Base-by-base conservation (phyloP, 1,140 invertebrate genomes). In the Eulimnadia texana region DNA sequence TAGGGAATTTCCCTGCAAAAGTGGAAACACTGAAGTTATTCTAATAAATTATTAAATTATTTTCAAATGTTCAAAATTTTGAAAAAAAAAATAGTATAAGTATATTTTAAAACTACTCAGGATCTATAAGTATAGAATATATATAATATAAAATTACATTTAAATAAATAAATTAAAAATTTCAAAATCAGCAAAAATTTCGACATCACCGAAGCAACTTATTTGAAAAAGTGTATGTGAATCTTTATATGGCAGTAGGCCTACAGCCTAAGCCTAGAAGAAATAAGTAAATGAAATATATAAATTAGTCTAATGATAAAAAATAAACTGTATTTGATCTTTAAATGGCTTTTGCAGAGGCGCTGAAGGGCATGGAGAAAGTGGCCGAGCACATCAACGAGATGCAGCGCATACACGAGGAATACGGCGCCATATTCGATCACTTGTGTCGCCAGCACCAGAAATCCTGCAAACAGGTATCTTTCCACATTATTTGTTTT, bases 301-400 rank as follows among this genome's bases (percentile, higher is more conserved):
- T 3, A 58, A 58, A 9, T 11, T 27, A 58, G 47, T 20, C 6
- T 27, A 20, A 33, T 16, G 6, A 10, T 23, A 22, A 55, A 24
- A n/a, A 25, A n/a, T 25, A 2, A 25, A 3, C 6, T 6, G 3
- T 23, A 9, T 57, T 53, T 54, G 42, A 16, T 3, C 3, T 49
- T 56, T 33, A 9, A 27, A 20, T 56, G 33, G 11, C 23, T 16
- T 55, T 71, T 73, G 66, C 80, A 91, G 90, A 92, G 79, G 88
- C 90, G 61, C 77, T 93, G 25, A 89, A 90, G 71, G 89, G 89
- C 62, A 98, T 99, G 93, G 94, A 98, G 73, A 93, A 95, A 73
- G 93, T 98, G 58, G 95, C 94, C n/a, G 93, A 97, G 76, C 95
- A 98, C 74, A 97, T 99, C 67, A 99, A 98, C 74, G 94, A 98